These are phyloP conservation scores for Pachyseris speciosa DNA, from an alignment of 64 coral and sea anemone species.

Conservation along the genomic window DNA sequence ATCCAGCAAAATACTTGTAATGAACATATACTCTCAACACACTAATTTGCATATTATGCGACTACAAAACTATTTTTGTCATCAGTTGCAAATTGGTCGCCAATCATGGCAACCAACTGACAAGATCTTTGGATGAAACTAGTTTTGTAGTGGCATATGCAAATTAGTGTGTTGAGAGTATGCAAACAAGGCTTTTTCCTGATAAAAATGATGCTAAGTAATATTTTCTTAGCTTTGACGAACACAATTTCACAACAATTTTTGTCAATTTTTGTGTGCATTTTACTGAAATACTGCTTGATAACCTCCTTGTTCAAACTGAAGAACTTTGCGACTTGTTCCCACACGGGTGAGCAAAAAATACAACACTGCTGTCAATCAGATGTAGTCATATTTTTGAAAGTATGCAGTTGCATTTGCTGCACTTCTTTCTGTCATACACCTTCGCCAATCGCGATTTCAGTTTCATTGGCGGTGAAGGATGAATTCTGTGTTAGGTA, in stretches of 20 bases:
- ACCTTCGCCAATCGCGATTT: conserved; percentile 14
- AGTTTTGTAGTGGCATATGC: too few species aligned
- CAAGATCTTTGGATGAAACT: too few species aligned
- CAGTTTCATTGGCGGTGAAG: conserved; percentile 17
- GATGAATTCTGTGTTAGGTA: not conserved
- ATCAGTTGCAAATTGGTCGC: too few species aligned
- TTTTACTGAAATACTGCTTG: not conserved
- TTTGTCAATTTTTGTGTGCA: not conserved
- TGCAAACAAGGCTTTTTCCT: too few species aligned
- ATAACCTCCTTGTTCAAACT: not conserved
- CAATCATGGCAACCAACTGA: too few species aligned
- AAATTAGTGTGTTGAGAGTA: too few species aligned
- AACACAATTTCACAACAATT: too few species aligned
- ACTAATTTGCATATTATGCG: too few species aligned
- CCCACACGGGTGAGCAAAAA: not conserved
- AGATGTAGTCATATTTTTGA: conserved; percentile 14
- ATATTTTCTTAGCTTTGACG: too few species aligned
- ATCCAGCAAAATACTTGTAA: not conserved
- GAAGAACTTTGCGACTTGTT: not conserved
- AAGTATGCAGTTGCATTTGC: conserved; percentile 36
- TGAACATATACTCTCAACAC: too few species aligned
- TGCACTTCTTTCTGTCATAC: not conserved
- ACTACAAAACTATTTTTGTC: too few species aligned
- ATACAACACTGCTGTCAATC: conserved; percentile 12
- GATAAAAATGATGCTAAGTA: too few species aligned